These are phyloP conservation scores for Anastrepha ludens DNA, from an alignment of 1,140 invertebrate genomes.

Conservation along the genomic window DNA sequence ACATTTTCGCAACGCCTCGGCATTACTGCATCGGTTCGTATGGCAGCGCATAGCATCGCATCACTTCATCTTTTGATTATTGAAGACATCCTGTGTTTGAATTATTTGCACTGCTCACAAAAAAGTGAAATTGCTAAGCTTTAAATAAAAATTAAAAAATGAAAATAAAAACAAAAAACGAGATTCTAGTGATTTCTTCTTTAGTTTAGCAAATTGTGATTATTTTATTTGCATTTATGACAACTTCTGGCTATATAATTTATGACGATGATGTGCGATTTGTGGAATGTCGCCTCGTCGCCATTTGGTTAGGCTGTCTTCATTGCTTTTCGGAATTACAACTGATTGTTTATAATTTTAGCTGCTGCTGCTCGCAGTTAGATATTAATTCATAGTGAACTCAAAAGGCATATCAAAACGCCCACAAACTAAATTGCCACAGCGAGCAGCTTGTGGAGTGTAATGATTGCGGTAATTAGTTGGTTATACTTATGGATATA, in stretches of 20 bases:
- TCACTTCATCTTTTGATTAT: conserved; percentile 50
- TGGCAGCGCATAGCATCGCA: background rate
- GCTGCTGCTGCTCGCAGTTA: conserved; percentile 18
- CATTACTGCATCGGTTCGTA: too few relatives aligned
- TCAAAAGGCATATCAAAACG: conserved; percentile 48
- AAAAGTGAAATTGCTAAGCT: conserved; percentile 21
- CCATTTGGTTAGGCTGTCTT: conserved; percentile 39
- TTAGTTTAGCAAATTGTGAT: background rate
- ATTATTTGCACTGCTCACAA: conserved; percentile 2
- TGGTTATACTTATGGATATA: background rate
- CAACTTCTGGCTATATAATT: conserved; percentile 24
- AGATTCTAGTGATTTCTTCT: conserved; percentile 13
- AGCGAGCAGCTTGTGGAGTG: background rate
- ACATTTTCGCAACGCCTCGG: background rate
- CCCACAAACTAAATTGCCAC: background rate
- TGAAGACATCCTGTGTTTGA: conserved; percentile 51
- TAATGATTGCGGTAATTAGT: background rate
- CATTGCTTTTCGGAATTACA: conserved; percentile 19
- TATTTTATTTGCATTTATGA: conserved; percentile 35
- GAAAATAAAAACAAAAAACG: background rate
- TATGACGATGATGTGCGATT: conserved; percentile 51
- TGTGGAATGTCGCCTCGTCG: conserved; percentile 48
- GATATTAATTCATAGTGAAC: conserved; percentile 49
- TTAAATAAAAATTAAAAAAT: conserved; percentile 29
- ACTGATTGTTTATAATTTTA: conserved; percentile 49